These are phyloP conservation scores for Sogatella furcifera DNA, from an alignment of 1,140 invertebrate genomes.

Conservation along the genomic window DNA sequence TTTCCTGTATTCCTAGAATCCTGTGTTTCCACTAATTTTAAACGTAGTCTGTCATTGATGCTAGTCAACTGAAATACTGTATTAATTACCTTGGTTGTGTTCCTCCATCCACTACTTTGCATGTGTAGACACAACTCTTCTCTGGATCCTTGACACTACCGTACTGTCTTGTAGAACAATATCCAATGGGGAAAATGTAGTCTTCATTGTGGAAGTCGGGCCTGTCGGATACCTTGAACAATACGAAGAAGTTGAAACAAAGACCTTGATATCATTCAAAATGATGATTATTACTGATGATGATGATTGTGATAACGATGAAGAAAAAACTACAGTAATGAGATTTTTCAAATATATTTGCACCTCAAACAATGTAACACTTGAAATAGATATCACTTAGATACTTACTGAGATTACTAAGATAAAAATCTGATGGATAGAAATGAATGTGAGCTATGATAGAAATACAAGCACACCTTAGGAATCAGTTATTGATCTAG, in stretches of 20 bases:
- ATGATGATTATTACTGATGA: no score
- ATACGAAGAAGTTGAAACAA: background rate
- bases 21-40: no score
- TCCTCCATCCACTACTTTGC: conserved; percentile 66
- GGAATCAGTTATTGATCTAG: no score
- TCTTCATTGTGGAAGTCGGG: conserved; percentile 58
- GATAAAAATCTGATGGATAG: no score
- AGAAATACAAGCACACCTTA: no score
- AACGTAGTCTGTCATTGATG: no score
- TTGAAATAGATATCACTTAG: no score
- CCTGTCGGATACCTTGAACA: conserved; percentile 43
- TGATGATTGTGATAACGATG: no score
- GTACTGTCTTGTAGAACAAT: conserved; percentile 66
- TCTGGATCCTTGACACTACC: conserved; percentile 56
- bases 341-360: background rate
- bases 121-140: conserved; percentile 68
- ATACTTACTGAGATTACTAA: no score
- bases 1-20: no score
- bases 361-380: background rate
- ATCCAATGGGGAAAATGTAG: conserved; percentile 68
- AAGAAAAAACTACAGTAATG: no score
- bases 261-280: background rate
- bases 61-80: background rate
- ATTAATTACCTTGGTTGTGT: conserved; percentile 51
- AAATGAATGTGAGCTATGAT: no score